phyloP scores from a whole-genome alignment of 2,113 vertebrate genomes.

The Alectura lathami region DNA sequence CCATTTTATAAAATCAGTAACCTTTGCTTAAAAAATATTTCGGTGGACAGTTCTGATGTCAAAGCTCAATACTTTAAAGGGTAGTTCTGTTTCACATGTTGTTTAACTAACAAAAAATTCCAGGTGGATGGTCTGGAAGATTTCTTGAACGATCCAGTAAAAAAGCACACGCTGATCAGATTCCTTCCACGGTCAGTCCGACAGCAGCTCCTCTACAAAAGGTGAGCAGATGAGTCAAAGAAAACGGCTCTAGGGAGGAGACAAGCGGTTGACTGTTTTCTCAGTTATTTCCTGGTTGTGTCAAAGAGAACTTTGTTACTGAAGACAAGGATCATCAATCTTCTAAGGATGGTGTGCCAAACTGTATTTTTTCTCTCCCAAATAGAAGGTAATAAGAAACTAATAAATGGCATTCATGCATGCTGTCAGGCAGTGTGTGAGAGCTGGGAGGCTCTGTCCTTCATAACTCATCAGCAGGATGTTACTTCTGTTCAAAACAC shows the following conservation, averaged over 20 bases:
- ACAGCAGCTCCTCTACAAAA: conserved; percentile 90
- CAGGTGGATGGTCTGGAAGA: conserved; percentile 92
- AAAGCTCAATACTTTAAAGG: background rate
- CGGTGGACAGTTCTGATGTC: background rate
- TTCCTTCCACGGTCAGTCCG: conserved; percentile 83
- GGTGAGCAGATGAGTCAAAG: conserved; percentile 74
- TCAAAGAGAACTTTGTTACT: conserved; percentile 15
- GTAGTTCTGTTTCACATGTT: background rate
- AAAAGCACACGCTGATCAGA: conserved; percentile 87
- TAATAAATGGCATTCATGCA: conserved; percentile 62
- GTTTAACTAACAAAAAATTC: conserved; percentile 3
- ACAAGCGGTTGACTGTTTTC: background rate
- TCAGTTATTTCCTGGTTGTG: conserved; percentile 35
- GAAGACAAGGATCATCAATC: conserved; percentile 30
- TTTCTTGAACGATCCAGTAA: conserved; percentile 86
- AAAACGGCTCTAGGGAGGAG: background rate
- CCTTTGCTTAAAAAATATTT: background rate
- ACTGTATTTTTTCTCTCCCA: conserved; percentile 29
- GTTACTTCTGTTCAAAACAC: conserved; percentile 39
- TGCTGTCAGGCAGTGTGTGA: conserved; percentile 41
- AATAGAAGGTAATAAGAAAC: conserved; percentile 57
- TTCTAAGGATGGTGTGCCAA: conserved; percentile 6
- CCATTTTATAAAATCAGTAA: conserved; percentile 8
- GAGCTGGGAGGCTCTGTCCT: conserved; percentile 57
- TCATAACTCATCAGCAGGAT: conserved; percentile 51